Evolutionary conservation across 2,888 invertebrate species (phyloP).

Genomic region (Heteromyza rotundicornis): DNA sequence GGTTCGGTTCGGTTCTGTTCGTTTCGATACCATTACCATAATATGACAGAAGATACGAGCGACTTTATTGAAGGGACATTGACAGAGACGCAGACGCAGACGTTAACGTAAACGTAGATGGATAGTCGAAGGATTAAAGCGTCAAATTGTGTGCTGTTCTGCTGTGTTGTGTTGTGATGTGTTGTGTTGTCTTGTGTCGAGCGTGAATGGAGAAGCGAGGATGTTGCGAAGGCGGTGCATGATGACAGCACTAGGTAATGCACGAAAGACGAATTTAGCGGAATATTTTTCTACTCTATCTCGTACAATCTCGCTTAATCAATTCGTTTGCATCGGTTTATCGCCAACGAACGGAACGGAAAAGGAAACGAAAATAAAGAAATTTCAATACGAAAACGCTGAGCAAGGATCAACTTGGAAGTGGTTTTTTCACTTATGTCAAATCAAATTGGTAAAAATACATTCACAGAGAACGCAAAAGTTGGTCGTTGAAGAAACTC

Average conservation of each 20-base stretch:
- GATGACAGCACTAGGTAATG: neutral
- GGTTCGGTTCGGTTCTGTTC: constrained; percentile 22
- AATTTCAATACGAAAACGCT: no score
- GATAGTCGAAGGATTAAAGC: constrained; percentile 40
- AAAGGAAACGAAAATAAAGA: constrained; percentile 8
- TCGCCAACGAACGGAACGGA: neutral
- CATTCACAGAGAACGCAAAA: no score
- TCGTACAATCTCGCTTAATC: constrained; percentile 16
- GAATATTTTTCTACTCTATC: no score
- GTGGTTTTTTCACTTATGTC: no score
- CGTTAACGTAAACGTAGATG: neutral
- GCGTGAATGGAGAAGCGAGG: no score
- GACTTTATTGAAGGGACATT: constrained; percentile 1
- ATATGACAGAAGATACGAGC: constrained; percentile 40
- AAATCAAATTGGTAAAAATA: no score
- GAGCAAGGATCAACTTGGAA: no score
- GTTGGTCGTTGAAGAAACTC: no score
- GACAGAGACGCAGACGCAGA: constrained; percentile 18
- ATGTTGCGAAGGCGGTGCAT: no score
- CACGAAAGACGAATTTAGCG: neutral
- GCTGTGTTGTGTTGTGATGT: no score
- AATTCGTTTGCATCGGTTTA: constrained; percentile 20
- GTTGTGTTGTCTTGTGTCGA: no score
- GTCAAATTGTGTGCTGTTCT: constrained; percentile 46
- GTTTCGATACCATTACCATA: constrained; percentile 52